A percentile compares a stretch with the other conserved stretches of the same genome.
phyloP scores from a whole-genome alignment of 1,140 invertebrate genomes.

The Anastrepha ludens region DNA sequence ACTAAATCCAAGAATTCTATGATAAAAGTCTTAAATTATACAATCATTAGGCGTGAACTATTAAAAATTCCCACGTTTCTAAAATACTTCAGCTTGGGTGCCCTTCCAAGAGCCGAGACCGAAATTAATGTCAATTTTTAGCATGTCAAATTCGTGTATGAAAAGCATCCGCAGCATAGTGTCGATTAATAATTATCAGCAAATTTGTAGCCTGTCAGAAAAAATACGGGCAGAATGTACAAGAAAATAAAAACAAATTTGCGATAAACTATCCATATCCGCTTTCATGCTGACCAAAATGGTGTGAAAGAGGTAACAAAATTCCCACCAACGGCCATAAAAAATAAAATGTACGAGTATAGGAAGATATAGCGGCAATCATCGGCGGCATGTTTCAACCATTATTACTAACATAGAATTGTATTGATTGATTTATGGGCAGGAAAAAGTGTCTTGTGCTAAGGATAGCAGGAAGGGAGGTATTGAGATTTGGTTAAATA shows the following conservation, averaged over 20 bases:
- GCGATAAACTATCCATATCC: background rate
- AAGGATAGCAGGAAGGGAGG: too few species aligned
- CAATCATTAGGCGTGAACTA: background rate
- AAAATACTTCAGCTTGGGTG: background rate
- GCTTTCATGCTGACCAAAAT: background rate
- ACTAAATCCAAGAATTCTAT: background rate
- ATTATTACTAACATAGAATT: background rate
- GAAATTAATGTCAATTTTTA: conserved; percentile 35
- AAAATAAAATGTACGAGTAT: background rate
- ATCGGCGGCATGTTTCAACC: background rate
- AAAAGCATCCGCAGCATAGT: too few species aligned
- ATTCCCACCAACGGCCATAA: background rate
- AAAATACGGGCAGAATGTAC: background rate
- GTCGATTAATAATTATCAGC: background rate
- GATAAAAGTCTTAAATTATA: background rate
- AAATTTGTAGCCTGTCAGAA: conserved; percentile 21
- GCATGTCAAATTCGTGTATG: conserved; percentile 5
- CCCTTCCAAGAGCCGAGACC: background rate
- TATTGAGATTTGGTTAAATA: too few species aligned
- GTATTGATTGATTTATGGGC: background rate
- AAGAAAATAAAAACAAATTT: background rate
- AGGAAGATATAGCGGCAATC: background rate
- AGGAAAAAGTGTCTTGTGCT: too few species aligned
- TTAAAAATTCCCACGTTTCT: background rate
- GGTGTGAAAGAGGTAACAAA: background rate